Conservation (phyloP, 30 jellyfish, hydroid and myxozoan genomes). For the Aurelia aurita region DNA sequence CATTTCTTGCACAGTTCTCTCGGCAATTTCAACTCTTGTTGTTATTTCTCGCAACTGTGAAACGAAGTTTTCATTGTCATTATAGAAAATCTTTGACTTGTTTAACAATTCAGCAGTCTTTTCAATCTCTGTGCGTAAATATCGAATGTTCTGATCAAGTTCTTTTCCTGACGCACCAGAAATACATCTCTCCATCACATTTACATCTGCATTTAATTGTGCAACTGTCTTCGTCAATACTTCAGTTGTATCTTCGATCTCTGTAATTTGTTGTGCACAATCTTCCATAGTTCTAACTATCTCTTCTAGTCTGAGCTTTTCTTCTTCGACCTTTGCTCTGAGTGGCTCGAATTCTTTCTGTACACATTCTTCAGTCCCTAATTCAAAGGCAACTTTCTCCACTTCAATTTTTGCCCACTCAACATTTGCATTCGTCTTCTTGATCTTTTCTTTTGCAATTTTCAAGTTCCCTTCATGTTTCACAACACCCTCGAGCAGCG, state of each 20-base stretch:
- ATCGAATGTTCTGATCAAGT: not conserved
- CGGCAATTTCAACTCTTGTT: not conserved
- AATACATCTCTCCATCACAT: not conserved
- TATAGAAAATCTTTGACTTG: not conserved
- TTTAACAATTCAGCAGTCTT: not conserved
- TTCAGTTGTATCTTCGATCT: not conserved
- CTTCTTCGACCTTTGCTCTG: not conserved
- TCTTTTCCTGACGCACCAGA: not conserved
- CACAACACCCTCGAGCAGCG: constrained; percentile 3
- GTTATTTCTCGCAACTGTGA: not conserved
- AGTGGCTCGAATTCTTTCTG: not conserved
- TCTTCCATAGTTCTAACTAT: not conserved
- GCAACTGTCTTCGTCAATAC: not conserved
- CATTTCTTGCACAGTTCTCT: not conserved
- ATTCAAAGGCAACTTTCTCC: not conserved
- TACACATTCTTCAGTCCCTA: not conserved
- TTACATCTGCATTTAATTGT: not conserved
- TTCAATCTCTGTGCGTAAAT: not conserved
- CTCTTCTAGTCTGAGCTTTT: not conserved
- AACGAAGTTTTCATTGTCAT: not conserved
- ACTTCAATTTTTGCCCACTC: not conserved
- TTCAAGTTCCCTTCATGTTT: not conserved
- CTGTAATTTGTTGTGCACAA: not conserved
- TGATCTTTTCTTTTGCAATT: not conserved
- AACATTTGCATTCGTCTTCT: not conserved